Conservation (phyloP, 2,888 invertebrate species). For the Drosophila mettleri region DNA sequence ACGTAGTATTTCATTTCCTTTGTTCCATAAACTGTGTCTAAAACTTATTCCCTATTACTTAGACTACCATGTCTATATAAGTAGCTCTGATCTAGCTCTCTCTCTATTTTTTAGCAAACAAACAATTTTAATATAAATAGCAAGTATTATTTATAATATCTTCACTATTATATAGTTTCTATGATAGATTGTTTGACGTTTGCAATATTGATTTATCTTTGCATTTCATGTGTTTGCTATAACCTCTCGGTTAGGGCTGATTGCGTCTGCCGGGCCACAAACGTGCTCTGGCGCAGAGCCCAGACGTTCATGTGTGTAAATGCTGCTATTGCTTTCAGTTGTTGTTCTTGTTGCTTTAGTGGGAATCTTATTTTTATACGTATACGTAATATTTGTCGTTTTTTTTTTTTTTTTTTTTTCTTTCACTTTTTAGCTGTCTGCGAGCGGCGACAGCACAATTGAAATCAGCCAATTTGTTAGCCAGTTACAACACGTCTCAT, state of each 20-base stretch:
- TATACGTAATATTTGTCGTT: slow-evolving; percentile 63
- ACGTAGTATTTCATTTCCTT: slow-evolving; percentile 42
- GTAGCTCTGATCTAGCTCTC: slow-evolving; percentile 5
- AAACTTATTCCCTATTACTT: slow-evolving; percentile 16
- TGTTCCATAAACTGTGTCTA: slow-evolving; percentile 45
- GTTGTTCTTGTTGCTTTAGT: slow-evolving; percentile 59
- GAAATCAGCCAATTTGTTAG: slow-evolving; percentile 50
- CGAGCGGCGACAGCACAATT: slow-evolving; percentile 19
- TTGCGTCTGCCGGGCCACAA: slow-evolving; percentile 46
- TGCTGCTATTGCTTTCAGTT: neutral
- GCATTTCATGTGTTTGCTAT: slow-evolving; percentile 39
- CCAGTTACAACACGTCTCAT: slow-evolving; percentile 57
- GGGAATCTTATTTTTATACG: slow-evolving; percentile 69
- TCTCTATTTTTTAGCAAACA: neutral
- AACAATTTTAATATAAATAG: slow-evolving; percentile 36
- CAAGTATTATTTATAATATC: slow-evolving; percentile 2
- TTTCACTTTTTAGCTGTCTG: slow-evolving; percentile 12
- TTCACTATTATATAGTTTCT: neutral
- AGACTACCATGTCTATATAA: slow-evolving; percentile 6
- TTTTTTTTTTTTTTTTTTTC: slow-evolving; percentile 10
- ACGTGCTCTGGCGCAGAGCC: slow-evolving; percentile 79
- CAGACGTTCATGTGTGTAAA: slow-evolving; percentile 67
- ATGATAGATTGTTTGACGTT: slow-evolving; percentile 8
- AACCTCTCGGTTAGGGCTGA: slow-evolving; percentile 33
- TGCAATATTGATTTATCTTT: slow-evolving; percentile 17